Conservation (phyloP, 2,888 invertebrate genomes). For the Andrena trimmerana region DNA sequence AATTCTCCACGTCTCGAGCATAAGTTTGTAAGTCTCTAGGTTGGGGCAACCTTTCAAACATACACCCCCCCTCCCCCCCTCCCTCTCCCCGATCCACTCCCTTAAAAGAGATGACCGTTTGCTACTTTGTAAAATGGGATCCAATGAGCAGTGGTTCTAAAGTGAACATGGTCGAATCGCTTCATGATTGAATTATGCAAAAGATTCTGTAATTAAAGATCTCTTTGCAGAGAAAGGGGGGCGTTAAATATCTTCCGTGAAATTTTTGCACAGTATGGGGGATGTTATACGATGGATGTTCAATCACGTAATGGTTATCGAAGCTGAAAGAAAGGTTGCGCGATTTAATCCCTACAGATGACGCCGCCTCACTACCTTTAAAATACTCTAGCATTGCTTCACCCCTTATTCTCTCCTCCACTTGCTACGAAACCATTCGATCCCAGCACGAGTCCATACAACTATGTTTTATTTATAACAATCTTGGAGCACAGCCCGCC, state of each 20-base stretch:
- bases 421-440: background rate
- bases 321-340: too few relatives aligned
- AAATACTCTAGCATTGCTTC: too few relatives aligned
- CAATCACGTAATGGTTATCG: background rate
- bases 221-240: too few relatives aligned
- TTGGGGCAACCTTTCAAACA: background rate
- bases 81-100: background rate
- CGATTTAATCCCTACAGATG: too few relatives aligned
- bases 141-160: background rate
- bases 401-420: background rate
- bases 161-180: background rate
- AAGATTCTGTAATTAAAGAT: too few relatives aligned
- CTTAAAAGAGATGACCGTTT: background rate
- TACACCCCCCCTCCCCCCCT: background rate
- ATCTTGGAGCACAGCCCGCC: constrained; percentile 8
- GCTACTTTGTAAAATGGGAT: background rate
- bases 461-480: constrained; percentile 55
- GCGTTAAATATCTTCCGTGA: too few relatives aligned
- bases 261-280: too few relatives aligned
- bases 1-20: constrained; percentile 15
- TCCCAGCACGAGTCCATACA: background rate
- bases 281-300: too few relatives aligned
- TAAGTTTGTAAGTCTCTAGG: background rate
- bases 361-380: too few relatives aligned
- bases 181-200: too few relatives aligned